Evolutionary conservation across 1,140 invertebrate species (phyloP).

Genomic region (Drosophila kurseongensis): DNA sequence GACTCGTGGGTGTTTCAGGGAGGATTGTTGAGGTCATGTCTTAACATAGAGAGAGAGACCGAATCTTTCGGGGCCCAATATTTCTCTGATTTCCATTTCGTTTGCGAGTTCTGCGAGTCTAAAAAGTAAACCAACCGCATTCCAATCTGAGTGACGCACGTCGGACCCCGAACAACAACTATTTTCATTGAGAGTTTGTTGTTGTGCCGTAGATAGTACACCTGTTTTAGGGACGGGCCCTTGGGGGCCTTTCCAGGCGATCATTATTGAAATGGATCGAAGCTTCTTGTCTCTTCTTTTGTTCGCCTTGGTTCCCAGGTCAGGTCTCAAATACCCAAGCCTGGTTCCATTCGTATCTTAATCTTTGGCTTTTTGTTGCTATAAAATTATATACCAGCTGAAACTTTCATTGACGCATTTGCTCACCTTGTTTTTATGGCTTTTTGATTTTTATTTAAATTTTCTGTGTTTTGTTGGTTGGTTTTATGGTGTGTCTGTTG

Average conservation of each 20-base stretch:
- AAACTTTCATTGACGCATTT: slow-evolving; percentile 79
- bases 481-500: slow-evolving; percentile 55
- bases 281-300: not conserved
- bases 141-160: slow-evolving; percentile 68
- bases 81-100: slow-evolving; percentile 27
- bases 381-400: slow-evolving; percentile 60
- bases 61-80: not conserved
- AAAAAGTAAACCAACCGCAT: slow-evolving; percentile 68
- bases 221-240: slow-evolving; percentile 33
- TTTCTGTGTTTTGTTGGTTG: slow-evolving; percentile 14
- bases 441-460: slow-evolving; percentile 67
- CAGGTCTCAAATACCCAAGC: not conserved
- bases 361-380: slow-evolving; percentile 22
- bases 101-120: slow-evolving; percentile 13
- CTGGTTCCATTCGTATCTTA: slow-evolving; percentile 35
- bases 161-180: slow-evolving; percentile 14
- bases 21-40: slow-evolving; percentile 49
- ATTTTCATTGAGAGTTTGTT: slow-evolving; percentile 53
- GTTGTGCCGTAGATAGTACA: slow-evolving; percentile 25
- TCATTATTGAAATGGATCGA: slow-evolving; percentile 10
- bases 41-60: slow-evolving; percentile 36
- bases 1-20: slow-evolving; percentile 42
- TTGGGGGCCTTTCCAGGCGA: slow-evolving; percentile 17
- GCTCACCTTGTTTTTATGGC: slow-evolving; percentile 70
- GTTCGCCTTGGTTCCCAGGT: slow-evolving; percentile 2